A percentile compares a stretch with the other conserved stretches of the same genome.
These are phyloP conservation scores for Halocynthia aurantium DNA, from an alignment of 23 tunicate species.

Conservation along the genomic window DNA sequence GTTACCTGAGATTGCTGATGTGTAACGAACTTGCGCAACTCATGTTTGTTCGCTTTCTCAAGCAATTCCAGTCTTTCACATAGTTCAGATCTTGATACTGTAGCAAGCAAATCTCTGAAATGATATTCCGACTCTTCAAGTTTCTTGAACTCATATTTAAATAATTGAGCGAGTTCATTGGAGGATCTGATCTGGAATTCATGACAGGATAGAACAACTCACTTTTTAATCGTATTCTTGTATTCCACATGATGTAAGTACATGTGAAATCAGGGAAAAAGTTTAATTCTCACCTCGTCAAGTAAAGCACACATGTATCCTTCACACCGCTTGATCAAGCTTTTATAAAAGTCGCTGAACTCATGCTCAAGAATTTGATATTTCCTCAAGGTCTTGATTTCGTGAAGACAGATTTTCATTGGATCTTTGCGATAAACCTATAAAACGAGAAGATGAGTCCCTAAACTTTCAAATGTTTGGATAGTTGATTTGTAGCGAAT, in stretches of 20 bases:
- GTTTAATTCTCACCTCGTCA: conserved; percentile 37
- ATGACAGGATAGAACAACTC: background rate
- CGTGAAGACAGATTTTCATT: conserved; percentile 46
- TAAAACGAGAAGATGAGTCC: background rate
- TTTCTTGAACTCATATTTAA: conserved; percentile 9
- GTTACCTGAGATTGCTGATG: conserved; percentile 80
- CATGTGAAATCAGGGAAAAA: too few relatives aligned
- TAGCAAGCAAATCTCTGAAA: conserved; percentile 7
- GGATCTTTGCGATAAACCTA: conserved; percentile 23
- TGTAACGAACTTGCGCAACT: conserved; percentile 54
- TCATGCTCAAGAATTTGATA: conserved; percentile 33
- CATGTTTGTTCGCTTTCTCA: conserved; percentile 50
- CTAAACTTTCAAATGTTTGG: too few relatives aligned
- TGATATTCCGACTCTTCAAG: conserved; percentile 7
- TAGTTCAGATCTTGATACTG: background rate
- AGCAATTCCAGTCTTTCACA: conserved; percentile 19
- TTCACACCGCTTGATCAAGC: conserved; percentile 36
- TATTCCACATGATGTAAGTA: background rate
- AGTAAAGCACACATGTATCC: conserved; percentile 66
- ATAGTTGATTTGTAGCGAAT: too few relatives aligned
- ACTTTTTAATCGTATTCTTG: background rate
- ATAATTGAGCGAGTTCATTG: conserved; percentile 55
- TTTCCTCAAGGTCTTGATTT: conserved; percentile 24
- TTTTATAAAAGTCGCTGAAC: conserved; percentile 42
- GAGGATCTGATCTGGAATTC: conserved; percentile 65